Conservation (phyloP, 2,797 vertebrate genomes). For the Notolabrus celidotus region DNA sequence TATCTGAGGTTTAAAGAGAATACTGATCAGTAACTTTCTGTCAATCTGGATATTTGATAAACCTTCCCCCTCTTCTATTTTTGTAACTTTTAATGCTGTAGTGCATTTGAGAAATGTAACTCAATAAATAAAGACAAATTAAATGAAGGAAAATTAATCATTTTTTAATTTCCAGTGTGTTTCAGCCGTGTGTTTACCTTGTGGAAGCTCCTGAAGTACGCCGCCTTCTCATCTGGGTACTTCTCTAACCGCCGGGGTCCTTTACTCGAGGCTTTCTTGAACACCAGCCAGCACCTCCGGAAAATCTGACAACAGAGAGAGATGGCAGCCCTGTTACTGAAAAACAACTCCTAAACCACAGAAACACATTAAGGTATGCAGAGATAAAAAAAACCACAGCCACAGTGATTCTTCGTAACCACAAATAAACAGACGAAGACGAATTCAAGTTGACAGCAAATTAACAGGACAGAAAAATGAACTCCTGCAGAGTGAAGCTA, state of each 20-base stretch:
- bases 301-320: constrained; percentile 90
- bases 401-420: neutral
- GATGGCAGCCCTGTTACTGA: constrained; percentile 38
- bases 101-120: no score
- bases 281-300: constrained; percentile 97
- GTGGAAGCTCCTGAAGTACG: constrained; percentile 98
- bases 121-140: neutral
- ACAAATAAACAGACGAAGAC: constrained; percentile 2
- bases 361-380: constrained; percentile 28
- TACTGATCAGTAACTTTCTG: no score
- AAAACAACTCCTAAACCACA: constrained; percentile 8
- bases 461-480: constrained; percentile 14
- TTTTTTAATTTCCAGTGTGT: neutral
- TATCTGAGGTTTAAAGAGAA: no score
- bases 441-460: constrained; percentile 13
- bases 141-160: constrained; percentile 11
- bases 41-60: no score
- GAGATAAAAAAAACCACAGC: constrained; percentile 32
- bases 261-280: constrained; percentile 99
- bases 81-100: no score
- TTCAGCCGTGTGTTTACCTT: constrained; percentile 85
- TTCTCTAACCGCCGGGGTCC: constrained; percentile 97
- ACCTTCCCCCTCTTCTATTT: no score
- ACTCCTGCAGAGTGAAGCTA: constrained; percentile 8
- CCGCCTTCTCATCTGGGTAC: constrained; percentile 98